A percentile compares a stretch with the other conserved stretches of the same genome.
Conservation (phyloP, 1,140 invertebrate genomes). For the Caenorhabditis brenneri region DNA sequence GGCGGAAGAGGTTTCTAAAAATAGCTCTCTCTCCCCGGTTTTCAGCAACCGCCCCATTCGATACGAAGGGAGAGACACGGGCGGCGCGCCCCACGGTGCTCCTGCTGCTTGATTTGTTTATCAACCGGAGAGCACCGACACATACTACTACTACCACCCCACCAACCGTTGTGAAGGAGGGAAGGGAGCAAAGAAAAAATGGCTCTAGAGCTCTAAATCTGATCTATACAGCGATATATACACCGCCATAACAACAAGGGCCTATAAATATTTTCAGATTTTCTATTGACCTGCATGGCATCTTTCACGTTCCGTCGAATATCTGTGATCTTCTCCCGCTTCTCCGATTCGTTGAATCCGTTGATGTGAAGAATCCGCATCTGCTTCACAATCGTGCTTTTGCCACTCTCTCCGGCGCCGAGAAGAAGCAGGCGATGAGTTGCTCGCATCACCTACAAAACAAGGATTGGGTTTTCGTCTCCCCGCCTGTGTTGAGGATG, state of each 20-base stretch:
- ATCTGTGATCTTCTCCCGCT: conserved; percentile 97
- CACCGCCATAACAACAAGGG: no score
- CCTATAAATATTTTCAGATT: background rate
- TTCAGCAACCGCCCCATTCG: background rate
- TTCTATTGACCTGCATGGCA: conserved; percentile 87
- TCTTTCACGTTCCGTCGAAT: conserved; percentile 99
- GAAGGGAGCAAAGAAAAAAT: background rate
- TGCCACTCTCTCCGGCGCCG: conserved; percentile 91
- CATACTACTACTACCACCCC: no score
- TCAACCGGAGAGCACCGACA: no score
- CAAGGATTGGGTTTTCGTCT: no score
- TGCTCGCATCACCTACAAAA: conserved; percentile 59
- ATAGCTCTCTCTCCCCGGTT: background rate
- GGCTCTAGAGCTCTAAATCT: no score
- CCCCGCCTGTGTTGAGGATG: background rate
- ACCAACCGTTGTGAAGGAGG: background rate
- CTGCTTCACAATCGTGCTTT: conserved; percentile 99
- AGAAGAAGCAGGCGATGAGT: conserved; percentile 70
- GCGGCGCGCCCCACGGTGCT: no score
- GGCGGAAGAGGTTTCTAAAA: background rate
- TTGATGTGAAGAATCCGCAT: conserved; percentile 99
- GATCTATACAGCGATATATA: no score
- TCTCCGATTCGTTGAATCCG: conserved; percentile 79
- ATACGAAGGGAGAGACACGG: background rate
- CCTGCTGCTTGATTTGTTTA: conserved; percentile 31